A percentile compares a stretch with the other conserved stretches of the same genome.
Conservation (phyloP, 64 coral and sea anemone genomes). For the Pocillopora verrucosa region DNA sequence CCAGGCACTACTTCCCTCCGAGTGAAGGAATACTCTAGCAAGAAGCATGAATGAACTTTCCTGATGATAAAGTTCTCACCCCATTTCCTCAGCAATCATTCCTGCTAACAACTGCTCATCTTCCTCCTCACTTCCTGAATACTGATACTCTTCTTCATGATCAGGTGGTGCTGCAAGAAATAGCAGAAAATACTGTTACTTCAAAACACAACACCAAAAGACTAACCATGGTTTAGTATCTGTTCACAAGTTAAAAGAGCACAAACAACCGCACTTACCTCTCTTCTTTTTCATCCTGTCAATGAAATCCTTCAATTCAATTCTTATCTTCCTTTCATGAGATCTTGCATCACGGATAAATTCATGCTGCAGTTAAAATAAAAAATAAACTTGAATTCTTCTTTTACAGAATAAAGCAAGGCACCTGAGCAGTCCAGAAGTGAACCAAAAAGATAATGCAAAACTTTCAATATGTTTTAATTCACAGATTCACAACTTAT, state of each 20-base stretch:
- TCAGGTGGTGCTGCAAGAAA: conserved; percentile 61
- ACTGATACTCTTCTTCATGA: conserved; percentile 92
- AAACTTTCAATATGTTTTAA: too few relatives aligned
- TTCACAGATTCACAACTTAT: too few relatives aligned
- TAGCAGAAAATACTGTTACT: neutral
- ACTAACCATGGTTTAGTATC: neutral
- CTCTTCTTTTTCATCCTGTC: conserved; percentile 99
- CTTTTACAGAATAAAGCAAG: too few relatives aligned
- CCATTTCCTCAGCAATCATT: conserved; percentile 98
- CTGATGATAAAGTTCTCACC: conserved; percentile 35
- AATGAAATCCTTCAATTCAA: conserved; percentile 98
- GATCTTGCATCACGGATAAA: conserved; percentile 90
- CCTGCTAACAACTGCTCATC: conserved; percentile 91
- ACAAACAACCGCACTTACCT: conserved; percentile 40
- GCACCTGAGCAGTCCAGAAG: too few relatives aligned
- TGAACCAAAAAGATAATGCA: too few relatives aligned
- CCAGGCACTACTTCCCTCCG: too few relatives aligned
- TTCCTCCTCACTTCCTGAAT: conserved; percentile 97
- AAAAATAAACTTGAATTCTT: neutral
- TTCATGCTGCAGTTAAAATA: conserved; percentile 75
- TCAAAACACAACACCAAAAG: neutral
- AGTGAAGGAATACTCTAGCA: neutral
- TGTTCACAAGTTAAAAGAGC: neutral
- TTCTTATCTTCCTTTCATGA: conserved; percentile 98
- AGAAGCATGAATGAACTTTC: neutral